A percentile compares a stretch with the other conserved stretches of the same genome.
phyloP scores from a whole-genome alignment of 2,113 vertebrate genomes.

The Formicarius rufipectus region DNA sequence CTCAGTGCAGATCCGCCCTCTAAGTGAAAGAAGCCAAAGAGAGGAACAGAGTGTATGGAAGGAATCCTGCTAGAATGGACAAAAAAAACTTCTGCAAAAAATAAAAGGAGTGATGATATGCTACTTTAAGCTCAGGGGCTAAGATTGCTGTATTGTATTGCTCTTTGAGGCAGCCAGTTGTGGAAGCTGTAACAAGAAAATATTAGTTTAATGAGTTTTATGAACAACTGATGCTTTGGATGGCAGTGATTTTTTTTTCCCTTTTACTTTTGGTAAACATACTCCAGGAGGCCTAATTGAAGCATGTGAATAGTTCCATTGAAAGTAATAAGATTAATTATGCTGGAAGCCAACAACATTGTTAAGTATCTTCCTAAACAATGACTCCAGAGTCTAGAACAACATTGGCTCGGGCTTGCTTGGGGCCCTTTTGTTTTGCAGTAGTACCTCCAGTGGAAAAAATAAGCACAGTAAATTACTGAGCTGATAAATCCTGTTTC shows the following conservation, averaged over 20 bases:
- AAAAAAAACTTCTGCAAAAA: not conserved
- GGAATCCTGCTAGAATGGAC: not conserved
- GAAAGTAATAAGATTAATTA: slow-evolving; percentile 3
- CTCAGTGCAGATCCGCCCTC: not conserved
- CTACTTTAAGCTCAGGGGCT: not conserved
- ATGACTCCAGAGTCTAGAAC: not conserved
- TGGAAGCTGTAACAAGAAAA: not conserved
- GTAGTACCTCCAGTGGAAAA: not conserved
- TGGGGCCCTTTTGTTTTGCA: not conserved
- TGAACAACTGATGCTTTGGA: not conserved
- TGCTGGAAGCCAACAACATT: not conserved
- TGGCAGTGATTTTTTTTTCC: not conserved
- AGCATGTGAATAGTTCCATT: not conserved
- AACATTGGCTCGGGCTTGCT: not conserved
- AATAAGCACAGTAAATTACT: not conserved
- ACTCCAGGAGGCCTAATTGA: not conserved
- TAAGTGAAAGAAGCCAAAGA: not conserved
- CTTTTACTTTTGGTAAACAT: not conserved
- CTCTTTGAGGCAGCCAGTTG: not conserved
- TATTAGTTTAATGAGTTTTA: not conserved
- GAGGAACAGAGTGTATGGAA: not conserved
- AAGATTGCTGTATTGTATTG: not conserved
- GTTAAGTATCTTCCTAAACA: not conserved
- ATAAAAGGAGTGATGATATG: not conserved
- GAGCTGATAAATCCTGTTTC: not conserved